Evolutionary conservation across 2,797 vertebrate species (phyloP).

Genomic region (Eidolon dupreanum): DNA sequence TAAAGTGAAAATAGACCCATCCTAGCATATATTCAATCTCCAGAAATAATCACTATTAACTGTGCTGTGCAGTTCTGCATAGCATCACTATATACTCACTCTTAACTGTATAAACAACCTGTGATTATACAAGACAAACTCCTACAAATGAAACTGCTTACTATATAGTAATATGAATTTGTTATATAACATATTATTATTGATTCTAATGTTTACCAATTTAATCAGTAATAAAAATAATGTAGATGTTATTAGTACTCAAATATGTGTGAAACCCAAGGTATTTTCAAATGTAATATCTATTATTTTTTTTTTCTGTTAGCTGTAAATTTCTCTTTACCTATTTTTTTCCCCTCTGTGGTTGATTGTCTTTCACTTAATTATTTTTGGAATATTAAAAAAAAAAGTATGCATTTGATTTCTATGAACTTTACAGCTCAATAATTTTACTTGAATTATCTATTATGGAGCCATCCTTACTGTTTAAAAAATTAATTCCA

Average conservation of each 20-base stretch:
- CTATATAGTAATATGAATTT: neutral
- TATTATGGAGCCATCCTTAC: neutral
- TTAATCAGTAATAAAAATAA: neutral
- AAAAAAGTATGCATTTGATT: neutral
- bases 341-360: neutral
- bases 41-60: neutral
- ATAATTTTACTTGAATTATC: neutral
- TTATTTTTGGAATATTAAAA: neutral
- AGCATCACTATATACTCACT: neutral
- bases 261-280: neutral
- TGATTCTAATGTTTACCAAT: neutral
- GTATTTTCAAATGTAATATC: neutral
- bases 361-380: neutral
- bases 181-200: neutral
- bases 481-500: neutral
- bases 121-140: neutral
- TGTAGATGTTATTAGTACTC: neutral
- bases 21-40: neutral
- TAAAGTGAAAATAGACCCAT: neutral
- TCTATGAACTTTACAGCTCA: neutral
- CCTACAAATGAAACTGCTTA: neutral
- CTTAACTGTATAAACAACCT: neutral
- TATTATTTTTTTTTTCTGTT: neutral
- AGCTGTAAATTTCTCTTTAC: neutral
- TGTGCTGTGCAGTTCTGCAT: neutral